Evolutionary conservation across 1,140 invertebrate species (phyloP).

Genomic region (Drosophila persimilis): DNA sequence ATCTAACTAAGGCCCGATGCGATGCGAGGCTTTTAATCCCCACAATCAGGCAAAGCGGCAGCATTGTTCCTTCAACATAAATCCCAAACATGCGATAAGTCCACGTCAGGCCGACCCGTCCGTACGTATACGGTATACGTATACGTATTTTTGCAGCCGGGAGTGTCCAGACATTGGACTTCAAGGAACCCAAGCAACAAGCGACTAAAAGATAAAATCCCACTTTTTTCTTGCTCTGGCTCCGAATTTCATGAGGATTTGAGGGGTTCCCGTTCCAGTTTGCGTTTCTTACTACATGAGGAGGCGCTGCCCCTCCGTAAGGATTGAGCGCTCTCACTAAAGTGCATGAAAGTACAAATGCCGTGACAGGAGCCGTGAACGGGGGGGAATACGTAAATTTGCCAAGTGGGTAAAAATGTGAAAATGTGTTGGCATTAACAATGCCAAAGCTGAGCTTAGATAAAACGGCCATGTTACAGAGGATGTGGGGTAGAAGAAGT

Average conservation of each 20-base stretch:
- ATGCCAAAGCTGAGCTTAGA: conserved; percentile 47
- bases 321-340: conserved; percentile 48
- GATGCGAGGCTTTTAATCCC: conserved; percentile 60
- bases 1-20: too few species aligned
- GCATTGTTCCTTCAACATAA: conserved; percentile 57
- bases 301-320: neutral
- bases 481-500: conserved; percentile 4
- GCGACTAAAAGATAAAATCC: conserved; percentile 63
- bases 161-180: conserved; percentile 32
- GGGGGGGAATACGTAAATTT: conserved; percentile 60
- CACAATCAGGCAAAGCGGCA: conserved; percentile 16
- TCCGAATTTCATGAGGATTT: conserved; percentile 12
- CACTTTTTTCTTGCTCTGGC: conserved; percentile 43
- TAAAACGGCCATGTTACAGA: conserved; percentile 34
- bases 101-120: conserved; percentile 24
- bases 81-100: conserved; percentile 66
- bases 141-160: conserved; percentile 29
- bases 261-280: neutral
- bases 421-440: conserved; percentile 71
- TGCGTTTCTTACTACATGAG: too few species aligned
- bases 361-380: conserved; percentile 27
- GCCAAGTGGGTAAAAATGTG: conserved; percentile 58
- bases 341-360: conserved; percentile 48
- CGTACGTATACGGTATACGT: neutral
- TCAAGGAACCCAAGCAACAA: conserved; percentile 54